These are phyloP conservation scores for Propithecus deckenii DNA, from an alignment of 2,797 vertebrate species.

Conservation along the genomic window DNA sequence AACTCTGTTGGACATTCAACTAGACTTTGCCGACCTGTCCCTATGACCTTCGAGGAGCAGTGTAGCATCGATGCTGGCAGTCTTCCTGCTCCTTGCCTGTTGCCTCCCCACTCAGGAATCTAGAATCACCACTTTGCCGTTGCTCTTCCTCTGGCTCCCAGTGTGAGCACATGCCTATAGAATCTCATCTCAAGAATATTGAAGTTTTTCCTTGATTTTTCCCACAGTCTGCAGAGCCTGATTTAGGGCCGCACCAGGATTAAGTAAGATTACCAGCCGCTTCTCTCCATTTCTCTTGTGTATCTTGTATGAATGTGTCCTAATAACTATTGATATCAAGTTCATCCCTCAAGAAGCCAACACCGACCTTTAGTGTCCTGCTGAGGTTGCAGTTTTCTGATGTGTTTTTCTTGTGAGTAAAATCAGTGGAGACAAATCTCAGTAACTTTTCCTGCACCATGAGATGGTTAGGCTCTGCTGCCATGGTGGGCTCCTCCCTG, in stretches of 20 bases:
- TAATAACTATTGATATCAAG: conserved; percentile 88
- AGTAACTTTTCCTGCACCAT: conserved; percentile 79
- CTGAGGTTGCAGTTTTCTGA: conserved; percentile 85
- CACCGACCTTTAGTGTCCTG: conserved; percentile 85
- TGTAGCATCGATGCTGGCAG: accelerated
- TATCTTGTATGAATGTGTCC: conserved; percentile 82
- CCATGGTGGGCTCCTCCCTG: conserved; percentile 10
- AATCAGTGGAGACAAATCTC: conserved; percentile 85
- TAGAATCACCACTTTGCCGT: conserved; percentile 59
- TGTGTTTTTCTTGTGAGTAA: conserved; percentile 84
- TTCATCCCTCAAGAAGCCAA: conserved; percentile 84
- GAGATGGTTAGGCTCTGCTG: conserved; percentile 60
- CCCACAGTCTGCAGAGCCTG: conserved; percentile 85
- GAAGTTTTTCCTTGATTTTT: conserved; percentile 78
- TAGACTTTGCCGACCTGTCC: not conserved
- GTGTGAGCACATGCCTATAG: not conserved
- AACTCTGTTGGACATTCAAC: not conserved
- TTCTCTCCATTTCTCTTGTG: conserved; percentile 80
- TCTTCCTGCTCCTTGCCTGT: not conserved
- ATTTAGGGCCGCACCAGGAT: conserved; percentile 80
- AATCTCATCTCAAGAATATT: conserved; percentile 50
- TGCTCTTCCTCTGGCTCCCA: not conserved
- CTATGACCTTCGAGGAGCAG: not conserved
- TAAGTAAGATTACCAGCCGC: conserved; percentile 86
- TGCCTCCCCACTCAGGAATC: not conserved